Evolutionary conservation across 2,888 invertebrate species (phyloP).

Genomic region (Phortica okadai): DNA sequence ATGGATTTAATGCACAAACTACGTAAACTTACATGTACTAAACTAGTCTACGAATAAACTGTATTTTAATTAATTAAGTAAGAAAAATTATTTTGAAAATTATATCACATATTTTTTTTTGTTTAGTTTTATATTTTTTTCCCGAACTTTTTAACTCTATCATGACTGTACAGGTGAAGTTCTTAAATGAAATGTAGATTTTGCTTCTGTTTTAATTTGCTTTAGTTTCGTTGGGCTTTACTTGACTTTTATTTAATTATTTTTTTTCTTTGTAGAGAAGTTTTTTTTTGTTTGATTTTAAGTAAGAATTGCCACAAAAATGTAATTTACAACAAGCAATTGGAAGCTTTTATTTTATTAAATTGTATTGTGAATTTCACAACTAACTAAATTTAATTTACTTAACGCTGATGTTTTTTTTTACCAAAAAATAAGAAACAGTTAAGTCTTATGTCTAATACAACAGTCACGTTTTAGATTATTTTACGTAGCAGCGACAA

Average conservation of each 20-base stretch:
- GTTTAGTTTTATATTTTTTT: slow-evolving; percentile 47
- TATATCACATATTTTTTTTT: slow-evolving; percentile 59
- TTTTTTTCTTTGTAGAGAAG: background rate
- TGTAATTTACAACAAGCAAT: background rate
- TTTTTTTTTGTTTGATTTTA: background rate
- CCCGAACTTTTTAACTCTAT: background rate
- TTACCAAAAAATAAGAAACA: background rate
- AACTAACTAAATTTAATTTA: background rate
- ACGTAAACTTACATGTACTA: background rate
- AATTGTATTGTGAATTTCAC: background rate
- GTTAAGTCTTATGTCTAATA: slow-evolving; percentile 10
- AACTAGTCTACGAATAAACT: background rate
- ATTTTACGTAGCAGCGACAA: background rate
- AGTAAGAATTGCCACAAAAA: background rate
- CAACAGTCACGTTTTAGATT: slow-evolving; percentile 21
- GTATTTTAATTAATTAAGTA: slow-evolving; percentile 7
- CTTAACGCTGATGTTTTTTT: background rate
- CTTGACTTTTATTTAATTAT: slow-evolving; percentile 25
- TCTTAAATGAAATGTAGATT: background rate
- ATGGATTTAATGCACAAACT: background rate
- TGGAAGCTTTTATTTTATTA: slow-evolving; percentile 6
- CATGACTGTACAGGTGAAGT: background rate
- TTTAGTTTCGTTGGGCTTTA: slow-evolving; percentile 52
- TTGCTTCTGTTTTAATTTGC: background rate
- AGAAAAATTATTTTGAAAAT: slow-evolving; percentile 67